Conservation (phyloP, 2,797 vertebrate genomes). For the Nothura maculosa region DNA sequence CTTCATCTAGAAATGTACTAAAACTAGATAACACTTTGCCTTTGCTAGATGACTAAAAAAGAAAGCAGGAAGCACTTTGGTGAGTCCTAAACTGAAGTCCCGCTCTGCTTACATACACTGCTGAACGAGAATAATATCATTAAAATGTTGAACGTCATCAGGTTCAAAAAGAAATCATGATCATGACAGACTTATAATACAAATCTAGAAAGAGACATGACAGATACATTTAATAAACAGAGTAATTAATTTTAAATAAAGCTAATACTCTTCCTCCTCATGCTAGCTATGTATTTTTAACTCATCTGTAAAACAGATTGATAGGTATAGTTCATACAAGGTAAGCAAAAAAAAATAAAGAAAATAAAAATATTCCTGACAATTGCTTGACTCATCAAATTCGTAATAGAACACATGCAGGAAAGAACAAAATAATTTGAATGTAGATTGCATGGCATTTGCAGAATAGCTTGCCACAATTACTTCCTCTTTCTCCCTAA, state of each 20-base stretch:
- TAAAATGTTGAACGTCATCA: slow-evolving; percentile 9
- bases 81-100: not conserved
- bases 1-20: not conserved
- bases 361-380: slow-evolving; percentile 22
- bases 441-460: not conserved
- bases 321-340: not conserved
- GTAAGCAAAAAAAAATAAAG: not conserved
- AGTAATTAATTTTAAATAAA: slow-evolving; percentile 41
- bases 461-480: slow-evolving; percentile 12
- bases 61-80: not conserved
- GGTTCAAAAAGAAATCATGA: slow-evolving; percentile 2
- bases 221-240: slow-evolving; percentile 27
- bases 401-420: not conserved
- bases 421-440: slow-evolving; percentile 48
- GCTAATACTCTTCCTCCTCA: not conserved
- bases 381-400: slow-evolving; percentile 53
- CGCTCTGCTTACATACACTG: not conserved
- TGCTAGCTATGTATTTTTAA: slow-evolving; percentile 20
- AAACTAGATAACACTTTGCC: not conserved
- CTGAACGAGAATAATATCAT: slow-evolving; percentile 13
- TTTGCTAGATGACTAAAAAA: not conserved
- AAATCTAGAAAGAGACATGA: slow-evolving; percentile 39
- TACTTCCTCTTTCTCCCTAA: not conserved
- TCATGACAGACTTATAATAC: not conserved
- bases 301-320: not conserved